These are phyloP conservation scores for Diogma glabrata DNA, from an alignment of 2,888 invertebrate species.

Conservation along the genomic window DNA sequence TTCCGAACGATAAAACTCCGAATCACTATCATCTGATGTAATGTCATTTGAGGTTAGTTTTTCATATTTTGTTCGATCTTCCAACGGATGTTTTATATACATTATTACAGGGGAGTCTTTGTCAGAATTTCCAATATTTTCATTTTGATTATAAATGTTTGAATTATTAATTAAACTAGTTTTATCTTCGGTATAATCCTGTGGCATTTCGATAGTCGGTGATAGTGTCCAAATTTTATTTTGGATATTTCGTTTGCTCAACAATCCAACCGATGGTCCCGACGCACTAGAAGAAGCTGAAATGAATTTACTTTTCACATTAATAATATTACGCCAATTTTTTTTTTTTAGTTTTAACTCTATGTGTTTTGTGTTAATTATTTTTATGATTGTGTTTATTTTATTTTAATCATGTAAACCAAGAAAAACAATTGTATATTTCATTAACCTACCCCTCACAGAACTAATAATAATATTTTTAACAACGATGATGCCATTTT, in stretches of 20 bases:
- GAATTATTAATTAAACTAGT: constrained; percentile 24
- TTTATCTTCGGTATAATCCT: constrained; percentile 30
- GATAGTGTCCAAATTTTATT: constrained; percentile 29
- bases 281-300: too few relatives aligned
- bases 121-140: background rate
- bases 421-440: too few relatives aligned
- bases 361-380: too few relatives aligned
- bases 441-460: too few relatives aligned
- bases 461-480: too few relatives aligned
- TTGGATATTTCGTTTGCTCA: background rate
- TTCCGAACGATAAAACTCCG: constrained; percentile 34
- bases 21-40: constrained; percentile 43
- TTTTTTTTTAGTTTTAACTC: too few relatives aligned
- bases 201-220: constrained; percentile 33
- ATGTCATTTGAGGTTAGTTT: constrained; percentile 54
- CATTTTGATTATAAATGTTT: too few relatives aligned
- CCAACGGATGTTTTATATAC: constrained; percentile 44
- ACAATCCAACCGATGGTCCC: background rate
- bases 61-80: constrained; percentile 66
- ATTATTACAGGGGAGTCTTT: constrained; percentile 6
- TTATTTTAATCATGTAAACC: too few relatives aligned
- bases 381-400: too few relatives aligned
- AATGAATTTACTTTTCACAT: constrained; percentile 7
- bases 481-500: too few relatives aligned
- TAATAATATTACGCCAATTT: too few relatives aligned